Percentiles rank a stretch among this genome's conserved stretches.
phyloP scores from a whole-genome alignment of 2,888 invertebrate species.

The Polylopha cassiicola region DNA sequence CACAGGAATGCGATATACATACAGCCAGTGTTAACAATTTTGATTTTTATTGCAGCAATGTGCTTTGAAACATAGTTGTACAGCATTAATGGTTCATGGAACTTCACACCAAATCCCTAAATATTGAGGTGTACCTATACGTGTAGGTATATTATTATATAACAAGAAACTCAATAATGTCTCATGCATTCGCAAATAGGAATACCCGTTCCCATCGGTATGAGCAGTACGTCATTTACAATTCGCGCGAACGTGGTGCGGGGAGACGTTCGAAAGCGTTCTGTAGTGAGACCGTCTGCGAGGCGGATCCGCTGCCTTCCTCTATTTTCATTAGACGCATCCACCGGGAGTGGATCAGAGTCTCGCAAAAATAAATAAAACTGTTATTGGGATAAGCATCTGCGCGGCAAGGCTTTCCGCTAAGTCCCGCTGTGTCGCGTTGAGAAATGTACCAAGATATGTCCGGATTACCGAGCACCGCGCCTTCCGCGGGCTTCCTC shows the following conservation, averaged over 20 bases:
- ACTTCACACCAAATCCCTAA: no score
- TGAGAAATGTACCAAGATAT: slow-evolving; percentile 75
- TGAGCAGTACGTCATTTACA: slow-evolving; percentile 30
- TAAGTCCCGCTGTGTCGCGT: slow-evolving; percentile 74
- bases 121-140: no score
- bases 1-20: slow-evolving; percentile 4
- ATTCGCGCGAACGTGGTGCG: slow-evolving; percentile 24
- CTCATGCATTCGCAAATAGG: slow-evolving; percentile 18
- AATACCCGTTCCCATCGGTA: slow-evolving; percentile 16
- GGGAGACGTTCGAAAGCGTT: slow-evolving; percentile 32
- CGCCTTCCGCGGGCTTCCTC: slow-evolving; percentile 49
- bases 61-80: slow-evolving; percentile 12
- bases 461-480: slow-evolving; percentile 66
- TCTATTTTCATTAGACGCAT: slow-evolving; percentile 71
- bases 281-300: slow-evolving; percentile 20
- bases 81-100: no score
- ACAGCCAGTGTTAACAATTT: slow-evolving; percentile 18
- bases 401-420: slow-evolving; percentile 70
- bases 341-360: slow-evolving; percentile 68
- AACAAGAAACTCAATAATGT: slow-evolving; percentile 14
- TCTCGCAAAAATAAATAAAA: slow-evolving; percentile 76
- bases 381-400: slow-evolving; percentile 78
- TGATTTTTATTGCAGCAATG: slow-evolving; percentile 20
- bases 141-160: no score
- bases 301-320: slow-evolving; percentile 38